Conservation (phyloP, 2,797 vertebrate genomes). For the Girardinus metallicus region DNA sequence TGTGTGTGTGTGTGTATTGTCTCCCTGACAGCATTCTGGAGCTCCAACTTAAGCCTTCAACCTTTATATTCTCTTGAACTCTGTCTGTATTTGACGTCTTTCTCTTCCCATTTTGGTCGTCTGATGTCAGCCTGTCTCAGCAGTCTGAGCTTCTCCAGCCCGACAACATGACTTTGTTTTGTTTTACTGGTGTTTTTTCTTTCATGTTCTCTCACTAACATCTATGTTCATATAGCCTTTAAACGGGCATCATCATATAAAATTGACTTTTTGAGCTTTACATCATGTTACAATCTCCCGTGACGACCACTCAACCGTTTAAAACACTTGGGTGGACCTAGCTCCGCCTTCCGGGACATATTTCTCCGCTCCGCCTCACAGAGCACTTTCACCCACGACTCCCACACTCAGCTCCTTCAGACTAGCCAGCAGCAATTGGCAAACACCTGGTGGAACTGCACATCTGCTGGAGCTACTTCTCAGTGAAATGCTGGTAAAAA, state of each 20-base stretch:
- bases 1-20: not conserved
- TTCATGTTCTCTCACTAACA: not conserved
- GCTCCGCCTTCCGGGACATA: too few species aligned
- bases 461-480: too few species aligned
- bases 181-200: not conserved
- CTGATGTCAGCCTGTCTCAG: constrained; percentile 65
- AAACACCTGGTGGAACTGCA: too few species aligned
- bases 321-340: too few species aligned
- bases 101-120: constrained; percentile 39
- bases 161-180: not conserved
- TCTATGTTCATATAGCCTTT: not conserved
- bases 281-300: too few species aligned
- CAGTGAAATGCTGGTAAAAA: too few species aligned
- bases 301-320: too few species aligned
- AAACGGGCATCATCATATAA: not conserved
- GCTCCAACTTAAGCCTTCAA: constrained; percentile 14
- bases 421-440: too few species aligned
- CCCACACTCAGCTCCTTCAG: too few species aligned
- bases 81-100: constrained; percentile 38
- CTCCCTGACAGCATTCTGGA: constrained; percentile 26
- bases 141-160: constrained; percentile 28
- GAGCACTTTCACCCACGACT: too few species aligned
- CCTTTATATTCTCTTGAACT: constrained; percentile 24
- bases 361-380: too few species aligned
- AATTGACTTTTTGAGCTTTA: too few species aligned